Evolutionary conservation across 1,140 invertebrate species (phyloP), one percentile per base, ranked within the genome.

Genomic region (Globodera rostochiensis): DNA sequence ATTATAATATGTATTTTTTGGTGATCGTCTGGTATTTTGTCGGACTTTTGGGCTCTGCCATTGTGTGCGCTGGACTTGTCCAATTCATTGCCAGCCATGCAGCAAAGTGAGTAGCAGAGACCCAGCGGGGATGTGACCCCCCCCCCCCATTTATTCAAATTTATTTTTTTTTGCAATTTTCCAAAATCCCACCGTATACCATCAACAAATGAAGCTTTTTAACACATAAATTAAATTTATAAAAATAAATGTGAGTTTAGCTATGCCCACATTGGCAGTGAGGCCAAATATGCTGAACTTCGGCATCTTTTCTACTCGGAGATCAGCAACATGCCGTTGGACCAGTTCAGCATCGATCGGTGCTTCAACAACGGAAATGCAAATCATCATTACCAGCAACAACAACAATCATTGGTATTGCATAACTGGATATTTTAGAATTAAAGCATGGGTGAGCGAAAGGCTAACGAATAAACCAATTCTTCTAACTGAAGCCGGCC

Each of bases 81-180:
- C 95, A 97, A 87, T 98, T 97, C 90, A 91, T 98, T 71, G 96
- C 97, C 93, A 96, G 95, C 89, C 91, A 98, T 66, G 94, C 96
- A 0, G 95, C 96, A 21, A 78, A 78, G 77, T 78, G 47, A 66
- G 36, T 19, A 71, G 11, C n/a, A 19, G 3, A 98, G 98, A 88
- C 98, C 36, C 36, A 0, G 36, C 36, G 36, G 36, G 36, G 25
- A 36, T 36, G 25, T 36, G 36, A 25, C 25, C 25, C 25, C 36
- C 36, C 36, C 36, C 36, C 36, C 36, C 25, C 25, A 25, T 25
- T 25, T 25, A 25, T 25, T 25, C 25, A 25, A 25, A 36, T 36
- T 36, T 1, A 36, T 36, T 98, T 89, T 36, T 98, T 89, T 95
- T 95, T 19, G 95, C 36, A 36, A 36, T 36, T 36, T 36, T 36